Evolutionary conservation across 2,113 vertebrate genomes (phyloP).

Genomic region (Mormyrus lacerda): DNA sequence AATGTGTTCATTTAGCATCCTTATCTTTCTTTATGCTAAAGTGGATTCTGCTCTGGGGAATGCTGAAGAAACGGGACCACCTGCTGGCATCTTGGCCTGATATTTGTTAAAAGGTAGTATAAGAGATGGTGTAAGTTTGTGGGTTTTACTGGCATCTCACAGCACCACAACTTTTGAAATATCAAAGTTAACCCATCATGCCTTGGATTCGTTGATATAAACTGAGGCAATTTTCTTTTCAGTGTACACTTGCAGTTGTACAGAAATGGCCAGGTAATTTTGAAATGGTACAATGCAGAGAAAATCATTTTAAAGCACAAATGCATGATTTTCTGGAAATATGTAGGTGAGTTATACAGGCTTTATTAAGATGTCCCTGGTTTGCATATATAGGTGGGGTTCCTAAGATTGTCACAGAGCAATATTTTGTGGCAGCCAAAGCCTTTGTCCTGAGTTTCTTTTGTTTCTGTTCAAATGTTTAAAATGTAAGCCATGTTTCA

Average conservation of each 20-base stretch:
- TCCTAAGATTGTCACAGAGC: conserved; percentile 15
- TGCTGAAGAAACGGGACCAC: conserved; percentile 95
- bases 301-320: not conserved
- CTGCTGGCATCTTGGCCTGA: conserved; percentile 90
- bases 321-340: conserved; percentile 9
- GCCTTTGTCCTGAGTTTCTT: conserved; percentile 19
- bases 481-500: conserved; percentile 45
- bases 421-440: conserved; percentile 21
- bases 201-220: conserved; percentile 8
- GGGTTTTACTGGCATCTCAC: conserved; percentile 47
- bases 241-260: not conserved
- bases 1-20: conserved; percentile 90
- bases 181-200: conserved; percentile 22
- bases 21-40: conserved; percentile 99
- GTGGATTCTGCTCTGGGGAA: conserved; percentile 95
- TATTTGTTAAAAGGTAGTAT: conserved; percentile 99
- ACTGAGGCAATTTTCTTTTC: not conserved
- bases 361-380: conserved; percentile 15
- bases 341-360: conserved; percentile 15
- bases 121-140: conserved; percentile 71
- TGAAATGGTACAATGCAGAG: not conserved
- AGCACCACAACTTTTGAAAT: conserved; percentile 30
- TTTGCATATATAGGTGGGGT: conserved; percentile 31
- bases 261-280: not conserved
- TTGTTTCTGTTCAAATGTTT: conserved; percentile 26